Percentiles rank a stretch among this genome's conserved stretches.
Evolutionary conservation across 2,113 vertebrate genomes (phyloP).

Genomic region (Noctilio leporinus): DNA sequence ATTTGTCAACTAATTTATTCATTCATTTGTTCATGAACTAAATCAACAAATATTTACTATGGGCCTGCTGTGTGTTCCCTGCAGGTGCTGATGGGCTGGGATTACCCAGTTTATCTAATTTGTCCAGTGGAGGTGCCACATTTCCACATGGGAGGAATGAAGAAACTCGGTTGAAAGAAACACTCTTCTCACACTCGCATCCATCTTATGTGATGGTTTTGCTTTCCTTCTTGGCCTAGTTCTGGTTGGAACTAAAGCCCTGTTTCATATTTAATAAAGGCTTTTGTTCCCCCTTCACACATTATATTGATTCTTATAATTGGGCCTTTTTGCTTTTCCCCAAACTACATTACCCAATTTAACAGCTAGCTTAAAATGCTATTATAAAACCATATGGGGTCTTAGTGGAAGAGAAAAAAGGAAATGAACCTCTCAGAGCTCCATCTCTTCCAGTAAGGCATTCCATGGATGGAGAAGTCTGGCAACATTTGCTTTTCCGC

Average conservation of each 20-base stretch:
- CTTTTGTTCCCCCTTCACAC: conserved; percentile 56
- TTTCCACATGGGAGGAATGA: neutral
- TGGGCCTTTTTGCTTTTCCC: conserved; percentile 67
- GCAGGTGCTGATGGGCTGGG: neutral
- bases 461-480: conserved; percentile 41
- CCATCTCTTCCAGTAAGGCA: conserved; percentile 66
- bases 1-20: neutral
- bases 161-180: neutral
- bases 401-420: conserved; percentile 52
- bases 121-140: neutral
- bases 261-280: conserved; percentile 66
- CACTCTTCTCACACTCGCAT: neutral
- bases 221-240: conserved; percentile 7
- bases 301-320: conserved; percentile 74
- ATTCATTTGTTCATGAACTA: neutral
- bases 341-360: conserved; percentile 67
- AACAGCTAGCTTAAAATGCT: conserved; percentile 73
- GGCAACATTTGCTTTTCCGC: conserved; percentile 18
- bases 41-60: neutral
- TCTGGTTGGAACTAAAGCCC: conserved; percentile 26
- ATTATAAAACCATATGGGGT: conserved; percentile 61
- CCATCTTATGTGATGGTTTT: neutral
- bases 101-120: too few species aligned
- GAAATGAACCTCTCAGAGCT: conserved; percentile 53
- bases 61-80: neutral